A percentile compares a stretch with the other conserved stretches of the same genome.
These are phyloP conservation scores for Acanthococcus lagerstroemiae DNA, from an alignment of 2,888 invertebrate species.

Conservation along the genomic window DNA sequence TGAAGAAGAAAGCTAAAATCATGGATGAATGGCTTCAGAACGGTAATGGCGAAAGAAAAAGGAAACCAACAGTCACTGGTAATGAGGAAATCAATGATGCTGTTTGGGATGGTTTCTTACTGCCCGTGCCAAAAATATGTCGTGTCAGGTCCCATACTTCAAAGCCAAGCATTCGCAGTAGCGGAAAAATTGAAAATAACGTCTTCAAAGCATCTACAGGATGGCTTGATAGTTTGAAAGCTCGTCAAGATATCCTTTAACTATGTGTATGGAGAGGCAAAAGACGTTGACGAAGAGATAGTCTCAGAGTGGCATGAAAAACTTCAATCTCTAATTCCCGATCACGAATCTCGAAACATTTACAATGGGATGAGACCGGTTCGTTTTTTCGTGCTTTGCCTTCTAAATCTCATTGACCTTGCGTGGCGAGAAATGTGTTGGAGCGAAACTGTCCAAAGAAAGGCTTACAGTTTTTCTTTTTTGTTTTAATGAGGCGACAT, in stretches of 20 bases:
- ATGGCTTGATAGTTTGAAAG: conserved; percentile 3
- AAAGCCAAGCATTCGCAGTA: background rate
- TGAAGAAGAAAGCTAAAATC: too few species aligned
- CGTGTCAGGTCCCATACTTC: too few species aligned
- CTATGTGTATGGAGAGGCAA: background rate
- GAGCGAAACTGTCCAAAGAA: conserved; percentile 38
- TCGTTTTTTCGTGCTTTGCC: conserved; percentile 34
- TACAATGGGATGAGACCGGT: conserved; percentile 28
- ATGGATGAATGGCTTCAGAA: too few species aligned
- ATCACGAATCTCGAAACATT: conserved; percentile 10
- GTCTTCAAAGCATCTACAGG: conserved; percentile 1
- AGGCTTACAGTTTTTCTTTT: conserved; percentile 36
- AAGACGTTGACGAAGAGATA: background rate
- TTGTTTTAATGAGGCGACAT: conserved; percentile 37
- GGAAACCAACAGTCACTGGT: background rate
- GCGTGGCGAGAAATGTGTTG: conserved; percentile 36
- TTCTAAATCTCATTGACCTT: conserved; percentile 38
- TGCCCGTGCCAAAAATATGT: too few species aligned
- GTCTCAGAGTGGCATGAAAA: conserved; percentile 1
- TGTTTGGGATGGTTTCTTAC: too few species aligned
- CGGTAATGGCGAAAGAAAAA: background rate
- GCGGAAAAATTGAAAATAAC: background rate
- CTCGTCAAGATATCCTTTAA: background rate
- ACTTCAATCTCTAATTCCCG: background rate
- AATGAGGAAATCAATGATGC: too few species aligned